A percentile compares a stretch with the other conserved stretches of the same genome.
Conservation (phyloP, 2,797 vertebrate genomes). For the Cyclopterus lumpus region DNA sequence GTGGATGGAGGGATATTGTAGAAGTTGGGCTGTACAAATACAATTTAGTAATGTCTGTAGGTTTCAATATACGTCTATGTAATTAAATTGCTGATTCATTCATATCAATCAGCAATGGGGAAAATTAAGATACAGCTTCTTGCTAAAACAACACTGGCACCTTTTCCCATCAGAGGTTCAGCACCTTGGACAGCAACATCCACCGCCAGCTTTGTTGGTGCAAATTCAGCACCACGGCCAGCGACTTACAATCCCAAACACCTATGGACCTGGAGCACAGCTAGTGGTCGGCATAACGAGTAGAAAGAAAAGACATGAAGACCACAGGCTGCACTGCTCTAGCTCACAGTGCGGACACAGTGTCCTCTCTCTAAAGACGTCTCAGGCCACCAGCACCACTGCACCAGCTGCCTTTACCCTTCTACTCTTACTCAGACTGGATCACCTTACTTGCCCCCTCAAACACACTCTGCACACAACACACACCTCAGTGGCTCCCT, state of each 20-base stretch:
- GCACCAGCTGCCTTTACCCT: constrained; percentile 7
- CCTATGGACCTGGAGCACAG: constrained; percentile 14
- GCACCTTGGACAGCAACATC: constrained; percentile 55
- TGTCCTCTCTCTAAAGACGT: constrained; percentile 21
- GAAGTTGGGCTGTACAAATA: constrained; percentile 2
- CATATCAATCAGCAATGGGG: constrained; percentile 2
- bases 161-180: constrained; percentile 32
- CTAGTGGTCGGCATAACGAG: constrained; percentile 5
- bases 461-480: constrained; percentile 5
- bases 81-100: not conserved
- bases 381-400: constrained; percentile 17
- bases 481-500: constrained; percentile 5
- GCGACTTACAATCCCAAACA: not conserved
- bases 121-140: not conserved
- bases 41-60: not conserved
- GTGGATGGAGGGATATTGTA: constrained; percentile 17
- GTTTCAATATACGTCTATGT: not conserved
- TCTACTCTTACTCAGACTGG: constrained; percentile 14
- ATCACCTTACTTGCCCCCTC: constrained; percentile 34
- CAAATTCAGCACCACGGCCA: constrained; percentile 26
- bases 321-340: not conserved
- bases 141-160: not conserved
- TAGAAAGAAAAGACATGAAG: not conserved
- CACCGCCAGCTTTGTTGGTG: not conserved
- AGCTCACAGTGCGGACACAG: not conserved